Evolutionary conservation across 2,113 vertebrate species (phyloP).

Genomic region (Heptranchias perlo): DNA sequence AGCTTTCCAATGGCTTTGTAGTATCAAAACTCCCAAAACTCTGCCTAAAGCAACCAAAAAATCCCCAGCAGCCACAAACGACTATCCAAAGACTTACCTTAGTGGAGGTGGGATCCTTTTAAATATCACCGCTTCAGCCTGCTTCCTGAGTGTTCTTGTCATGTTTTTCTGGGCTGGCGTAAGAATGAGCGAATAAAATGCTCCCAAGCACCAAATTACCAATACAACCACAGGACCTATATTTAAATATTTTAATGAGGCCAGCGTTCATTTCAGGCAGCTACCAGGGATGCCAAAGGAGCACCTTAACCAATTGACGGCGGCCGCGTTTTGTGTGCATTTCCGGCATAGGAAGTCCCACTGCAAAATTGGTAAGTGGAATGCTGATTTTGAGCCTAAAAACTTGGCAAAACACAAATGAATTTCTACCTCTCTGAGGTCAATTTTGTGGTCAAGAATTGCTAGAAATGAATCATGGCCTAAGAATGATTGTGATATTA

Average conservation of each 20-base stretch:
- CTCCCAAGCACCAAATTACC: neutral
- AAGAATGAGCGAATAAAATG: neutral
- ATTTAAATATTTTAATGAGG: conserved; percentile 5
- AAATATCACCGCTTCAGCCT: neutral
- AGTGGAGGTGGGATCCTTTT: neutral
- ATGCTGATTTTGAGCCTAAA: neutral
- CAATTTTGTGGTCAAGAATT: neutral
- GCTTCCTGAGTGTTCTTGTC: neutral
- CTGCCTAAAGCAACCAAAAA: neutral
- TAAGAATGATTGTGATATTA: neutral
- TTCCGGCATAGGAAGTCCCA: neutral
- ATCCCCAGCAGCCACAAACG: neutral
- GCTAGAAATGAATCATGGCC: neutral
- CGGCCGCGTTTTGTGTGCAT: neutral
- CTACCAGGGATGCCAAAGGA: neutral
- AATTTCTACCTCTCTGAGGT: neutral
- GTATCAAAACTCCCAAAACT: neutral
- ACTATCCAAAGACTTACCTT: neutral
- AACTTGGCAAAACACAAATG: neutral
- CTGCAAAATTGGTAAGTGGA: neutral
- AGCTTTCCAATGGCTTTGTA: neutral
- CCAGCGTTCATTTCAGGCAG: too few species aligned
- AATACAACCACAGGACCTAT: neutral
- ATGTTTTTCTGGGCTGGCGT: neutral
- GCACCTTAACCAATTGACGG: neutral